Evolutionary conservation across 2,113 vertebrate species (phyloP), one percentile per base, ranked within the genome.

Genomic region (Elaphurus davidianus): DNA sequence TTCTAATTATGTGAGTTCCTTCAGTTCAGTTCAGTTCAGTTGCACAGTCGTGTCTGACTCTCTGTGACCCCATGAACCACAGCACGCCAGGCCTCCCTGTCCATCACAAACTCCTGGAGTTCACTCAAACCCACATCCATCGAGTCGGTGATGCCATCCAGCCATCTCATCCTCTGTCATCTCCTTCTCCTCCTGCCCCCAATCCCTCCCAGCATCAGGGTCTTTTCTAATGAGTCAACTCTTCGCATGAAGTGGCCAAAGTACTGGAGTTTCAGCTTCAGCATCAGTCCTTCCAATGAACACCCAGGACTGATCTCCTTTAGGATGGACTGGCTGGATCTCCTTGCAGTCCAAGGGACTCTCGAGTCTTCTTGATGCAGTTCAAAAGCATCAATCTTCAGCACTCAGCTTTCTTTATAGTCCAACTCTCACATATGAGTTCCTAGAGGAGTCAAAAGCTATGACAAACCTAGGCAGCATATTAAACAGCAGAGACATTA

Each of bases 1-100:
- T 52, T 76, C 82, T 30, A 85, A 7, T 47, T 87, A n/a, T 13
- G n/a, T 23, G 67, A 71, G 67, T 71, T 71, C 9, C 64, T 36
- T 67, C 7, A n/a, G 33, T 21, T 67, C 64, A 62, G 28, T 62
- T 60, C 59, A 67, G 16, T 67, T 67, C 17, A 19, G 17, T 67
- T 0, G 2, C 17, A 10, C 17, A 67, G 33, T 21, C 1, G 0
- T 36, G 64, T 67, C 64, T 2, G 9, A 67, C 17, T 67, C 33
- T n/a, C 19, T 67, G 64, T 1, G 2, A 11, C 33, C 64, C n/a
- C 33, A 36, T 36, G 33, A 67, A 67, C n/a, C 17, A 21, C n/a
- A 67, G 64, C 64, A 67, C 0, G 4, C 64, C 64, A 67, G 64
- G 17, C 19, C 33, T 67, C 33, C 64, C 17, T 67, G 33, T 36